phyloP scores from a whole-genome alignment of 2,797 vertebrate genomes.

The Salmo trutta region DNA sequence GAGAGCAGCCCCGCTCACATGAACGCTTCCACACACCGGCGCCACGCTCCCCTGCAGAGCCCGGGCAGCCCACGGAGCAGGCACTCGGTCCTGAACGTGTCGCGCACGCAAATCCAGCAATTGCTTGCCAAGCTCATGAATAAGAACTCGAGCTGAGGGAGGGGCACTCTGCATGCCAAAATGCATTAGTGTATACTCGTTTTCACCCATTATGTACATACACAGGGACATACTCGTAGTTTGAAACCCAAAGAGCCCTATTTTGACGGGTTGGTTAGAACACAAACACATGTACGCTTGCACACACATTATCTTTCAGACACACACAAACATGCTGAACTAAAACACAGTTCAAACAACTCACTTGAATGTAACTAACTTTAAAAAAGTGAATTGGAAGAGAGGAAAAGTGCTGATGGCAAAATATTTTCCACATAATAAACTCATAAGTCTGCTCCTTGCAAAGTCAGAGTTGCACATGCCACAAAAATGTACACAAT shows the following conservation, averaged over 20 bases:
- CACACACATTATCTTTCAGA: conserved; percentile 22
- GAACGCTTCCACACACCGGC: conserved; percentile 73
- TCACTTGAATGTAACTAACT: conserved; percentile 8
- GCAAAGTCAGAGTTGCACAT: conserved; percentile 47
- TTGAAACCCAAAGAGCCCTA: neutral
- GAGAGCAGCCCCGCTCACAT: conserved; percentile 96
- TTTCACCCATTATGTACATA: neutral
- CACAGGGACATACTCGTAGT: conserved; percentile 26
- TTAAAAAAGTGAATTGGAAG: conserved; percentile 29
- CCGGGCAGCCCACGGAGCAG: conserved; percentile 89
- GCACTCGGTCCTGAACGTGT: conserved; percentile 91
- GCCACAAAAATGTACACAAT: conserved; percentile 31
- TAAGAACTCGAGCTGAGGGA: conserved; percentile 82
- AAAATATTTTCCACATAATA: conserved; percentile 72
- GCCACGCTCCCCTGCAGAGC: conserved; percentile 83
- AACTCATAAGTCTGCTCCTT: conserved; percentile 47
- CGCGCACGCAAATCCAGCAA: conserved; percentile 94
- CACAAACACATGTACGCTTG: conserved; percentile 3
- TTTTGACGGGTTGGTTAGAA: neutral
- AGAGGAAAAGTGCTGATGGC: conserved; percentile 14
- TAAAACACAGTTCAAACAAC: conserved; percentile 27
- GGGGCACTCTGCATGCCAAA: neutral
- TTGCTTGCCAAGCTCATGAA: conserved; percentile 96
- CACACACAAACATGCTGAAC: conserved; percentile 1
- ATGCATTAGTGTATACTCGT: neutral